phyloP scores from a whole-genome alignment of 30 jellyfish, hydroid and myxozoan genomes.

The Turritopsis dohrnii region DNA sequence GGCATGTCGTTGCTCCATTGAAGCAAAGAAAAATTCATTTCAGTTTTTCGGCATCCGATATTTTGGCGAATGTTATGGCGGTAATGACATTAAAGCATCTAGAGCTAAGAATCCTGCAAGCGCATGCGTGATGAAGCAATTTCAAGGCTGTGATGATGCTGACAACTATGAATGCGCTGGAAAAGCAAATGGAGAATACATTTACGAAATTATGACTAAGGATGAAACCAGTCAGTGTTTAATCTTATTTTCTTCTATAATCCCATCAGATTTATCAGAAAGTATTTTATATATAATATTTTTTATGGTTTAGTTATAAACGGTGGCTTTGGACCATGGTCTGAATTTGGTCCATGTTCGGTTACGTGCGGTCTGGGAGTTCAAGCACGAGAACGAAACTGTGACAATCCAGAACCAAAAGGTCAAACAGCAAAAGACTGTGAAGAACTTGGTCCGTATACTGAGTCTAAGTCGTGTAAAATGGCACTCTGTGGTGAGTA shows the following conservation, averaged over 20 bases:
- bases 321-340: constrained; percentile 18
- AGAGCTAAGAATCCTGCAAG: neutral
- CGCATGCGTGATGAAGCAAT: constrained; percentile 1
- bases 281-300: too few relatives aligned
- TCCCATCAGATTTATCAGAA: too few relatives aligned
- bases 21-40: neutral
- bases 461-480: constrained; percentile 11
- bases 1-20: constrained; percentile 24
- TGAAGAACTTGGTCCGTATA: constrained; percentile 7
- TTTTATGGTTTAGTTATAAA: constrained; percentile 3
- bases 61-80: constrained; percentile 17
- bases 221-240: neutral
- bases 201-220: neutral
- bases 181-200: constrained; percentile 17
- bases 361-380: constrained; percentile 21
- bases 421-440: constrained; percentile 10
- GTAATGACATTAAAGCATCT: neutral
- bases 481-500: neutral
- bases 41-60: constrained; percentile 18
- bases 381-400: constrained; percentile 7
- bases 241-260: too few relatives aligned
- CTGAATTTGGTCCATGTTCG: constrained; percentile 11
- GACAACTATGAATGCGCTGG: constrained; percentile 19
- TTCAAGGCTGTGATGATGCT: neutral
- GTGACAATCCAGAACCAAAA: constrained; percentile 23